A percentile compares a stretch with the other conserved stretches of the same genome.
These are phyloP conservation scores for Liodrosophila aerea DNA, from an alignment of 2,888 invertebrate genomes.

Conservation along the genomic window DNA sequence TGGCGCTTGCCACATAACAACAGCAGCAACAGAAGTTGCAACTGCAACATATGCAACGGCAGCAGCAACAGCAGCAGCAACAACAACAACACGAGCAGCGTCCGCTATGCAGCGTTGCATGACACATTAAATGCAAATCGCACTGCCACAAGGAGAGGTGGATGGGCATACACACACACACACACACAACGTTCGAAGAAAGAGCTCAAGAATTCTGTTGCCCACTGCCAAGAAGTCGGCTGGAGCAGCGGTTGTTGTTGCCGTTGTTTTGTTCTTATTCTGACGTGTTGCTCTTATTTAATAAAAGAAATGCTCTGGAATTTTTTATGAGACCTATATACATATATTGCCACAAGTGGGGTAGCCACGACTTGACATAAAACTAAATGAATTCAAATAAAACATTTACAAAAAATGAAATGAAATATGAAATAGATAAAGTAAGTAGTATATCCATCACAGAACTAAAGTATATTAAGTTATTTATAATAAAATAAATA, in stretches of 20 bases:
- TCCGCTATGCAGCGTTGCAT: slow-evolving; percentile 73
- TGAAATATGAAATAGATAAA: too few relatives aligned
- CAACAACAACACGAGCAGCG: slow-evolving; percentile 33
- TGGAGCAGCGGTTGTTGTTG: slow-evolving; percentile 36
- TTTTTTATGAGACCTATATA: slow-evolving; percentile 46
- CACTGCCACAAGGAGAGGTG: slow-evolving; percentile 27
- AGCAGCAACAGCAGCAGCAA: too few relatives aligned
- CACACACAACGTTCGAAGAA: too few relatives aligned
- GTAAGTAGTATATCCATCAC: too few relatives aligned
- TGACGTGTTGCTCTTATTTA: slow-evolving; percentile 48
- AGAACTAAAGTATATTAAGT: too few relatives aligned
- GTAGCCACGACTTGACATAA: slow-evolving; percentile 8
- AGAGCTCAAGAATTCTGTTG: slow-evolving; percentile 41
- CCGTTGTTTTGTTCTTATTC: slow-evolving; percentile 20
- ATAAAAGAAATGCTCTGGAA: slow-evolving; percentile 64
- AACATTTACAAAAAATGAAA: too few relatives aligned
- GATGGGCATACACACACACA: not conserved
- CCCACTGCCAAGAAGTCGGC: slow-evolving; percentile 51
- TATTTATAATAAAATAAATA: too few relatives aligned
- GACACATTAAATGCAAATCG: slow-evolving; percentile 77
- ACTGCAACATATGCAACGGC: slow-evolving; percentile 75
- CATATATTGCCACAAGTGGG: not conserved
- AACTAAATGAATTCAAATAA: too few relatives aligned
- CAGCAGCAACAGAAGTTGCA: slow-evolving; percentile 65
- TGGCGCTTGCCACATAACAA: slow-evolving; percentile 79